These are phyloP conservation scores for Leptinotarsa texana DNA, from an alignment of 1,140 invertebrate species.

Conservation along the genomic window DNA sequence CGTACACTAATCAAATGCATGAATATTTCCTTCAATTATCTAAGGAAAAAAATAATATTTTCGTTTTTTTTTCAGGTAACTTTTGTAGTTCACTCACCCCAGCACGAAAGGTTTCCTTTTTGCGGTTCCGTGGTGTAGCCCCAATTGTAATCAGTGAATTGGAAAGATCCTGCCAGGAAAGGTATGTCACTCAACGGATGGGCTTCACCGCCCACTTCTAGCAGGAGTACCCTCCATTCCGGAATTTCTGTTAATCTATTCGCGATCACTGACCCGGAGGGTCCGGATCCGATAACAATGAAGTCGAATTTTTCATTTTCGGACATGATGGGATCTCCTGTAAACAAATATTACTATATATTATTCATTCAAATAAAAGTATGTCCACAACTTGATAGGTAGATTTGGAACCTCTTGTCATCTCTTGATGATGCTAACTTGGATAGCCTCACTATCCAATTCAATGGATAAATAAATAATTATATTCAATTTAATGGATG, in stretches of 20 bases:
- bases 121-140: slow-evolving; percentile 69
- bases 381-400: no score
- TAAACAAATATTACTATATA: not conserved
- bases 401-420: no score
- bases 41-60: no score
- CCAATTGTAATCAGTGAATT: slow-evolving; percentile 78
- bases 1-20: no score
- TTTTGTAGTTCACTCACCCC: slow-evolving; percentile 33
- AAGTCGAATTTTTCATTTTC: slow-evolving; percentile 50
- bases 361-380: no score
- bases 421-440: no score
- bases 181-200: slow-evolving; percentile 76
- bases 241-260: slow-evolving; percentile 74
- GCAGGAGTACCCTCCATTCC: slow-evolving; percentile 70
- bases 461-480: no score
- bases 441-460: no score
- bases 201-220: slow-evolving; percentile 71
- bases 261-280: slow-evolving; percentile 63
- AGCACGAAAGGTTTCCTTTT: slow-evolving; percentile 58
- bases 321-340: slow-evolving; percentile 18
- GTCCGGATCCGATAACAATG: slow-evolving; percentile 54
- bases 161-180: slow-evolving; percentile 68
- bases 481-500: no score
- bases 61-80: not conserved
- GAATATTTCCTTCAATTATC: no score